Evolutionary conservation across 2,797 vertebrate species (phyloP), one percentile per base, ranked within the genome.

Genomic region (Emys orbicularis): DNA sequence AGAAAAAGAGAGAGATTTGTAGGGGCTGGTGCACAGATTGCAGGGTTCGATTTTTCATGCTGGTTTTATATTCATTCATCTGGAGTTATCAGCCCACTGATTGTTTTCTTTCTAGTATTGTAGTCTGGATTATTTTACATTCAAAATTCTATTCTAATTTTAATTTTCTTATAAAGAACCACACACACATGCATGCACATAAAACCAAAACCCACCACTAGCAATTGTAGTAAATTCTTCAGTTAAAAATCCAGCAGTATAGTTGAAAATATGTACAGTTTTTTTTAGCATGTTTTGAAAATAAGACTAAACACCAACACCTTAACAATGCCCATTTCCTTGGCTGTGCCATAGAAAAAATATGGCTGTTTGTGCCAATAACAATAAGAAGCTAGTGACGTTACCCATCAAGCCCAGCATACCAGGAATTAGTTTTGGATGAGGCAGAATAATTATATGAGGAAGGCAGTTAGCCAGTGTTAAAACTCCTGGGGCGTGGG

Each of bases 1-100:
- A 25, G 19, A 56, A 68, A n/a, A 82, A 23, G 18, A 82, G 2
- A 0, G 1, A 0, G 0, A 79, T 53, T 29, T 23, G 37, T 5
- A n/a, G 8, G 13, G 31, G 8, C 61, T 44, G 11, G 29, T 34
- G 54, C 4, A 21, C 16, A 54, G 31, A 4, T 2, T 12, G 15
- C 2, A 56, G 18, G 25, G n/a, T 2, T 25, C 23, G 9, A 27
- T 81, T 5, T 47, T 68, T 72, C 16, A 80, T 52, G 83, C 52
- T 85, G 23, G 34, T 57, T 72, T 76, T 21, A 12, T n/a, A 19
- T 34, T n/a, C 50, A n/a, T 1, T 0, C 68, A 65, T 52, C 44
- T 29, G 41, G 65, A 65, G 9, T 29, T n/a, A 72, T 34, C 79
- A 54, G 74, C 65, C 52, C 81, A 5, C 44, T 21, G 37, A 8